Base-by-base conservation (phyloP, 2,888 invertebrate genomes). In the Pemphredon lugubris region DNA sequence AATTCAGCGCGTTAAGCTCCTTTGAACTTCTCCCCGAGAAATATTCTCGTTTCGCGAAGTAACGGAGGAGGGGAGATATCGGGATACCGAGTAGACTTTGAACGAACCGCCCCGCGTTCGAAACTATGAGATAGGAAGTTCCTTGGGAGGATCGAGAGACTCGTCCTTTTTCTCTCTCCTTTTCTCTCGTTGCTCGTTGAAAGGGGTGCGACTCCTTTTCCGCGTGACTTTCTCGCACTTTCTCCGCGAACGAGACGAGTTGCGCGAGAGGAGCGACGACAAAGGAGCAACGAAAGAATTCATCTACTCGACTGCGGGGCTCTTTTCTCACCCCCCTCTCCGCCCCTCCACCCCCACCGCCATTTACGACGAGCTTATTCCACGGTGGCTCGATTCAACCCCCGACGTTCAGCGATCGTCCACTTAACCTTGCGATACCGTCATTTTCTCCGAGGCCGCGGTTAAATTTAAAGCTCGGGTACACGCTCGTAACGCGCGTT, bases 331-430 rank as follows among this genome's bases (percentile, higher is more conserved):
- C 26, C 58, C 30, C 63, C 39, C 26, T 26, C 7, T 40, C 30
- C 50, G 21, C 26, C 20, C 39, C 7, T 26, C 44, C 51, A 20
- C 45, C 37, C 23, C 26, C 26, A 3, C 26, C 26, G 4, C 26
- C 26, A n/a, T n/a, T n/a, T n/a, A n/a, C n/a, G 44, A 47, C 60
- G 60, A 79, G 71, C 60, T 79, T 79, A 79, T 79, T 76, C 71
- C 77, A 60, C 66, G 71, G 44, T 54, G 64, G 54, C 71, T 71
- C 20, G 34, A 18, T 45, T 34, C 42, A 45, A 20, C 57, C 1
- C 23, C 18, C 23, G 40, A 5, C 18, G 44, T 42, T 3, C 9
- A n/a, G 44, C 26, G 44, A 47, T 58, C 72, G 67, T 79, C 75
- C 68, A 64, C 76, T 76, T 79, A 79, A 73, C 79, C 79, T 79